Base-by-base conservation (phyloP, 2,113 vertebrate genomes). In the Paraplagusia blochii region DNA sequence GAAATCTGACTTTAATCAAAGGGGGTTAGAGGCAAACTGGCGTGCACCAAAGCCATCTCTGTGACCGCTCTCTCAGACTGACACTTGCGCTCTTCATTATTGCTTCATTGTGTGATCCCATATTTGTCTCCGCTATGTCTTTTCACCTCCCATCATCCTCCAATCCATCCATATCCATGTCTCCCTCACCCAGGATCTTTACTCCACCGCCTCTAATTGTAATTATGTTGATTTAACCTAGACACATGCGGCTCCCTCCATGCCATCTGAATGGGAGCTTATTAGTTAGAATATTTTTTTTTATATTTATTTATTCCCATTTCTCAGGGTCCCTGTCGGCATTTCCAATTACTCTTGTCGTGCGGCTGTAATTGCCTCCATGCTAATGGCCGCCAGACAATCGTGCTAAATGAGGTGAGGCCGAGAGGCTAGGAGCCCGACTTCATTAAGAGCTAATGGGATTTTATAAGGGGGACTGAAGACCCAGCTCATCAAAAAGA, bases 401-500 rank as follows among this genome's bases (percentile, higher is more conserved):
- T 98, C 93, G 93, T 93, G 94, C 94, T 97, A 97, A 98, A 98
- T 98, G 97, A 98, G 96, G 94, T 97, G 95, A 94, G 94, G 95
- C 95, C 90, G 86, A 92, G 92, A 93, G 95, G 94, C 95, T 96
- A 94, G 93, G 94, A 93, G 94, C 94, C 93, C 92, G 95, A 97
- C 97, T 98, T 98, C 97, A 99, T 99, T 98, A 99, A 96, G 95
- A 95, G 93, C 95, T 97, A 97, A 98, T 98, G 96, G 94, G 95
- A 96, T 98, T 96, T 94, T 94, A 95, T 94, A 90, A 89, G 89
- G 89, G 84, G 85, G 88, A 89, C 87, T 87, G 89, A 89, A 85
- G 88, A 91, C 90, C 88, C 86, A 86, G 85, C 89, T 91, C 89
- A 90, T 92, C 90, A 91, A 87, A 92, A 90, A 88, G 77, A 81